phyloP scores from a whole-genome alignment of 35 echinoderm and acorn worm genomes.

The Ophiothrix spiculata region DNA sequence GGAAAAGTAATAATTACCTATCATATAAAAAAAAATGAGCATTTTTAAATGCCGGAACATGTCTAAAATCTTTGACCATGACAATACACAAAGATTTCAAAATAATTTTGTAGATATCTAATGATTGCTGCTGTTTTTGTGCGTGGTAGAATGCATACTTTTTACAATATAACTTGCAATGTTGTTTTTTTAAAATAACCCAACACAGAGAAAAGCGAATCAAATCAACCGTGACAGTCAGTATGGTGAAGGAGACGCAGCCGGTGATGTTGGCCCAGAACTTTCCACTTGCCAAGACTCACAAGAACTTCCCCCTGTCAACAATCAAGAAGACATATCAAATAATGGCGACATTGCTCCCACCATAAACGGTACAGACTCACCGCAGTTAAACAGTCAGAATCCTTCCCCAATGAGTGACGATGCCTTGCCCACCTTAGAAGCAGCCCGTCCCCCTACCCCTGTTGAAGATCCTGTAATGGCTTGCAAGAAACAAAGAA shows the following conservation, averaged over 20 bases:
- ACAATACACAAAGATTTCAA: too few species aligned
- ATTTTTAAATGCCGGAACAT: too few species aligned
- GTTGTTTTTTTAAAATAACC: too few species aligned
- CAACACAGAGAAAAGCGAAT: constrained; percentile 56
- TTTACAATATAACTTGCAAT: too few species aligned
- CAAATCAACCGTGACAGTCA: constrained; percentile 17
- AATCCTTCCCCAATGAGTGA: not conserved
- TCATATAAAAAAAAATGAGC: too few species aligned
- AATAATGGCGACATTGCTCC: not conserved
- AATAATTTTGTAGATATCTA: too few species aligned
- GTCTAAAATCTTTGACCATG: too few species aligned
- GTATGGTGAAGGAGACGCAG: not conserved
- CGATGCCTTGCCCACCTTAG: not conserved
- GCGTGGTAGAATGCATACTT: too few species aligned
- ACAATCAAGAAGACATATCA: not conserved
- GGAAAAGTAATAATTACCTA: too few species aligned
- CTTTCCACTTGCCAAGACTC: not conserved
- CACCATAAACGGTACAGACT: not conserved
- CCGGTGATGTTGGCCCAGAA: constrained; percentile 22
- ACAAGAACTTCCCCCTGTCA: not conserved
- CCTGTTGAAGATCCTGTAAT: not conserved
- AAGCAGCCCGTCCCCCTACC: not conserved
- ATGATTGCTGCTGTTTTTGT: too few species aligned
- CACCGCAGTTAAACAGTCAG: not conserved
- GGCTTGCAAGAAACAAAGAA: constrained; percentile 36